Percentiles rank a stretch among this genome's conserved stretches.
Evolutionary conservation across 2,113 vertebrate species (phyloP).

Genomic region (Dicaeum eximium): DNA sequence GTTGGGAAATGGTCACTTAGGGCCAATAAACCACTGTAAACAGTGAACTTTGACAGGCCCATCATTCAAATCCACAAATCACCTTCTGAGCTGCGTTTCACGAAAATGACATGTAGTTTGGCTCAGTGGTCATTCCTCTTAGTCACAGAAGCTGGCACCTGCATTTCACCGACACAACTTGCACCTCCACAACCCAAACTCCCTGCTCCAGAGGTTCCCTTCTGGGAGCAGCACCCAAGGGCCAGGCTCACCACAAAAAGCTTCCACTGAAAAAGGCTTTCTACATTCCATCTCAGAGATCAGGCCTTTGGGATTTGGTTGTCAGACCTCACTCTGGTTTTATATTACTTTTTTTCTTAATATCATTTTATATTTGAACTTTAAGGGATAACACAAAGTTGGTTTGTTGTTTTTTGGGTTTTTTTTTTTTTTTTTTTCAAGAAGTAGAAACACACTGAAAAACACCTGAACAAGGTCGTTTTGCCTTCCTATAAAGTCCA

Average conservation of each 20-base stretch:
- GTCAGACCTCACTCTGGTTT: background rate
- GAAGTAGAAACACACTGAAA: background rate
- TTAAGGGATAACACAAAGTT: background rate
- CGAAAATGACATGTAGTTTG: rapidly evolving
- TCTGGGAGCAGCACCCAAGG: background rate
- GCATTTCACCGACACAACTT: no score
- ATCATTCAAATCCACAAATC: background rate
- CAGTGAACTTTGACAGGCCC: background rate
- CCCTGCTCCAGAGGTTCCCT: background rate
- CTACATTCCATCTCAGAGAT: background rate
- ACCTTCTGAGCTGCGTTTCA: background rate
- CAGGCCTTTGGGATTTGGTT: background rate
- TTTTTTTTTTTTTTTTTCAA: background rate
- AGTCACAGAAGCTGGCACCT: background rate
- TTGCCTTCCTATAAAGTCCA: background rate
- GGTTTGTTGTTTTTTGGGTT: no score
- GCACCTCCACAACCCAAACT: rapidly evolving
- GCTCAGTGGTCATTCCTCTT: background rate
- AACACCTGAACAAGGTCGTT: background rate
- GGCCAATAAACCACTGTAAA: background rate
- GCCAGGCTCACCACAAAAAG: background rate
- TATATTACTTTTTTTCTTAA: background rate
- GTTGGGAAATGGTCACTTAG: background rate
- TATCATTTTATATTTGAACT: background rate
- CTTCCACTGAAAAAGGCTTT: background rate